These are phyloP conservation scores for Bruchidius siliquastri DNA, from an alignment of 2,888 invertebrate genomes.

Conservation along the genomic window DNA sequence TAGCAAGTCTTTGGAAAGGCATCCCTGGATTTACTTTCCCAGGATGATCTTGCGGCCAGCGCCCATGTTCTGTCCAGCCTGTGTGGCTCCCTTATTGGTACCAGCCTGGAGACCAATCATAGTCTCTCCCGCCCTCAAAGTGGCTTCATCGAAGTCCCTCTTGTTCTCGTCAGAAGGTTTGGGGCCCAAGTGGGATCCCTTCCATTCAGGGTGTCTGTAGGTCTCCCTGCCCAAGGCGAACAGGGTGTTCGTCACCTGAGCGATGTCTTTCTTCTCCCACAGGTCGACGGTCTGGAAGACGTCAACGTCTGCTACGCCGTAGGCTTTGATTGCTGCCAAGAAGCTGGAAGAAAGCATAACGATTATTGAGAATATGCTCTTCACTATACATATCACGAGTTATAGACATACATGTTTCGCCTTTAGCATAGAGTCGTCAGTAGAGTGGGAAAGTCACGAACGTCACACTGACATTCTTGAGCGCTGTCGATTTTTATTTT, in stretches of 20 bases:
- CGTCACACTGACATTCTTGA: no score
- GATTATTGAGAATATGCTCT: no score
- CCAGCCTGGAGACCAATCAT: slow-evolving; percentile 94
- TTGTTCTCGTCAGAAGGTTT: slow-evolving; percentile 92
- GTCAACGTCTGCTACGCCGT: slow-evolving; percentile 87
- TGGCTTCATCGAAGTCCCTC: slow-evolving; percentile 90
- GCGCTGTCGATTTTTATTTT: no score
- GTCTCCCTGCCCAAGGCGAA: slow-evolving; percentile 72
- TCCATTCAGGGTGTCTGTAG: slow-evolving; percentile 38
- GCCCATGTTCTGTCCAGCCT: slow-evolving; percentile 86
- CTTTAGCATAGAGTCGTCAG: no score
- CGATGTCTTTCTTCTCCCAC: slow-evolving; percentile 90
- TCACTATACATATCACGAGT: no score
- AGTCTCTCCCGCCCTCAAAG: slow-evolving; percentile 80
- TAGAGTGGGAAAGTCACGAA: no score
- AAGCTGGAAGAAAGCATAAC: slow-evolving; percentile 54
- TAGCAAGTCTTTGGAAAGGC: background rate
- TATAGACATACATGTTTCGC: no score
- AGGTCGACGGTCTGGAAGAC: slow-evolving; percentile 96
- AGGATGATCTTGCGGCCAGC: slow-evolving; percentile 86
- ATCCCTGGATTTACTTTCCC: slow-evolving; percentile 62
- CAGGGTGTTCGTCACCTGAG: slow-evolving; percentile 77
- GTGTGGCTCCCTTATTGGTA: slow-evolving; percentile 92
- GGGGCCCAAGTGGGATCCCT: slow-evolving; percentile 87
- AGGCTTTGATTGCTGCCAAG: slow-evolving; percentile 78